Evolutionary conservation across 1,140 invertebrate species (phyloP).

Genomic region (Popillia japonica): DNA sequence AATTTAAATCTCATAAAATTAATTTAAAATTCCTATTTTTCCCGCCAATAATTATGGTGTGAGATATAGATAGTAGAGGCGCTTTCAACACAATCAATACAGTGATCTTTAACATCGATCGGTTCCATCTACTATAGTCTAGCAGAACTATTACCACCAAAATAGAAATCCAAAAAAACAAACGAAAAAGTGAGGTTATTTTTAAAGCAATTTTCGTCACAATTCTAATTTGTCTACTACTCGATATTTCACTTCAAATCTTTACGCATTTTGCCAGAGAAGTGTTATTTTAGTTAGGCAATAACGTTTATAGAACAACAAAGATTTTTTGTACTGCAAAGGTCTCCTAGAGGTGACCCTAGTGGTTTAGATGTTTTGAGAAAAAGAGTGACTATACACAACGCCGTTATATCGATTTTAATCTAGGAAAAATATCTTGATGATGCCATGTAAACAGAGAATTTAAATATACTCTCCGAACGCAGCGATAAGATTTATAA

Average conservation of each 20-base stretch:
- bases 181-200: slow-evolving; percentile 27
- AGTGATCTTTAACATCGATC: too few relatives aligned
- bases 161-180: not conserved
- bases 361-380: not conserved
- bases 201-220: not conserved
- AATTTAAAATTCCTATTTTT: too few relatives aligned
- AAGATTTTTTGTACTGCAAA: not conserved
- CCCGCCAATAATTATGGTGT: too few relatives aligned
- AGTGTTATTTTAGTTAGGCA: not conserved
- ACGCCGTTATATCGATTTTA: slow-evolving; percentile 21
- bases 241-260: not conserved
- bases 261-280: not conserved
- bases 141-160: not conserved
- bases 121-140: not conserved
- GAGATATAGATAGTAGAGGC: too few relatives aligned
- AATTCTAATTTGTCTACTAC: not conserved
- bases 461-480: not conserved
- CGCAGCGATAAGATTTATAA: slow-evolving; percentile 6
- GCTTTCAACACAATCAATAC: too few relatives aligned
- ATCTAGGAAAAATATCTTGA: not conserved
- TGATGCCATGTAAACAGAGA: slow-evolving; percentile 23
- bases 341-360: slow-evolving; percentile 27
- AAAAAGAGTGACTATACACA: not conserved
- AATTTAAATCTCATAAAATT: too few relatives aligned
- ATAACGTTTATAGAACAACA: not conserved